These are phyloP conservation scores for Echiichthys vipera DNA, from an alignment of 2,797 vertebrate species.

Conservation along the genomic window DNA sequence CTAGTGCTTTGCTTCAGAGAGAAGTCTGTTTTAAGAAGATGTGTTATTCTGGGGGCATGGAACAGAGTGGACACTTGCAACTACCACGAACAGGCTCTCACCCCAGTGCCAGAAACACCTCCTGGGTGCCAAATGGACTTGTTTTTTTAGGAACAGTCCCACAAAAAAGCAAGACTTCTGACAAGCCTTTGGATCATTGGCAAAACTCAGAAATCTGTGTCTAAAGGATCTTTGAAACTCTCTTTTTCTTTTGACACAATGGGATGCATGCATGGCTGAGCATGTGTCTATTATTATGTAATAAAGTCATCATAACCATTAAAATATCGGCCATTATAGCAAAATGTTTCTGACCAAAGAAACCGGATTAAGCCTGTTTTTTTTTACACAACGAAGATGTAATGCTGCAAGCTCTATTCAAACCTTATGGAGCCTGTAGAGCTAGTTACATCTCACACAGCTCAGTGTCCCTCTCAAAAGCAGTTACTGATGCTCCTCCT, in stretches of 20 bases:
- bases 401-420: conserved; percentile 15
- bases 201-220: conserved; percentile 6
- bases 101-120: conserved; percentile 59
- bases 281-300: conserved; percentile 1
- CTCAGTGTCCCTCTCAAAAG: conserved; percentile 4
- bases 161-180: conserved; percentile 31
- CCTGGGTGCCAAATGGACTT: conserved; percentile 43
- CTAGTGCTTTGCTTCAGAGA: background rate
- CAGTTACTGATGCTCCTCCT: conserved; percentile 30
- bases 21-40: conserved; percentile 21
- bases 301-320: conserved; percentile 20
- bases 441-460: background rate
- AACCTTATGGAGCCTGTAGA: conserved; percentile 12
- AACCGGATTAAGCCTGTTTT: background rate
- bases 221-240: background rate
- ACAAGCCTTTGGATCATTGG: background rate
- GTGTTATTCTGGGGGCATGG: conserved; percentile 26
- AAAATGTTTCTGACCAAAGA: background rate
- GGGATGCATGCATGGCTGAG: background rate
- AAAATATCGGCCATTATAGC: conserved; percentile 12
- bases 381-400: conserved; percentile 22
- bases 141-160: conserved; percentile 34
- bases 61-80: conserved; percentile 31
- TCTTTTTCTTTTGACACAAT: background rate
- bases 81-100: conserved; percentile 35